A percentile compares a stretch with the other conserved stretches of the same genome.
phyloP scores from a whole-genome alignment of 1,140 invertebrate genomes.

The Protaetia brevitarsis region DNA sequence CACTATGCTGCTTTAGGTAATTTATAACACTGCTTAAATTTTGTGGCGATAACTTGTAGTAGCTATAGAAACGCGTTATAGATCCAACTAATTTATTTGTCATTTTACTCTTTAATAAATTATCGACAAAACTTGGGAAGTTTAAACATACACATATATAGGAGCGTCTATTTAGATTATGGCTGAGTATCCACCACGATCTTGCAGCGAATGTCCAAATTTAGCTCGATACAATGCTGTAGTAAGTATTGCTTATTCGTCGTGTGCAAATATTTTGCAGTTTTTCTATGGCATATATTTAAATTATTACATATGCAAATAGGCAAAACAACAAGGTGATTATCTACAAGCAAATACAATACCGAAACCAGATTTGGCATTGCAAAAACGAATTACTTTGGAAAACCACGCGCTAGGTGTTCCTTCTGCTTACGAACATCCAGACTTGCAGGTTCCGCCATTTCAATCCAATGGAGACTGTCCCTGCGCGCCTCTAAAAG shows the following conservation, averaged over 20 bases:
- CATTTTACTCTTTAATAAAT: neutral
- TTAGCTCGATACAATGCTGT: conserved; percentile 23
- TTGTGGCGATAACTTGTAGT: neutral
- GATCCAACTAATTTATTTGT: neutral
- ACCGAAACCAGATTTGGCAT: conserved; percentile 34
- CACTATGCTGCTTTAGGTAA: neutral
- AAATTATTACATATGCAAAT: conserved; percentile 10
- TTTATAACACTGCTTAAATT: neutral
- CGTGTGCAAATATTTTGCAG: neutral
- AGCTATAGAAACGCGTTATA: neutral
- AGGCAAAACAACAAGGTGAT: conserved; percentile 27
- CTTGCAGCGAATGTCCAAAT: conserved; percentile 32
- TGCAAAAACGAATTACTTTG: conserved; percentile 21
- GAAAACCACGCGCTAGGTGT: conserved; percentile 31
- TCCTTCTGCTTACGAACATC: conserved; percentile 25
- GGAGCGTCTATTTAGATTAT: conserved; percentile 16
- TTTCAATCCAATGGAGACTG: conserved; percentile 23
- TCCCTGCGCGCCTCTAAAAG: neutral
- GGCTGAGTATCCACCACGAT: conserved; percentile 33
- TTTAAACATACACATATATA: neutral
- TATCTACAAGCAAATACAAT: conserved; percentile 36
- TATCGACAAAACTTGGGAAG: neutral
- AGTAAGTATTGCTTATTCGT: neutral
- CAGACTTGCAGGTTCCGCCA: conserved; percentile 33
- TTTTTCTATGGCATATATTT: neutral